Percentiles rank a stretch among this genome's conserved stretches.
Conservation (phyloP, 2,113 vertebrate genomes). For the Candoia aspera region DNA sequence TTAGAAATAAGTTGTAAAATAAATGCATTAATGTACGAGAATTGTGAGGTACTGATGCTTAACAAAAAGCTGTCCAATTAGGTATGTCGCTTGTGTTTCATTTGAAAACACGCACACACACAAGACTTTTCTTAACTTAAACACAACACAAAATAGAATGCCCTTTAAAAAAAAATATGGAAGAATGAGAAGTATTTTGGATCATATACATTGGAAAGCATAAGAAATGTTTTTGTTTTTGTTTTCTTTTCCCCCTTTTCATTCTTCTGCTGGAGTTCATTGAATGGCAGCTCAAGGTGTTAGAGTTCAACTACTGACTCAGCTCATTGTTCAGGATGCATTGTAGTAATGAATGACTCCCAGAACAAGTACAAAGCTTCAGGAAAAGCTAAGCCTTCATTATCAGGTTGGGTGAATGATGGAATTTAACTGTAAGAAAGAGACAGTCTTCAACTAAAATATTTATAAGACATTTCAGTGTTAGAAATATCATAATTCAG, state of each 20-base stretch:
- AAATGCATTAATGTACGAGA: constrained; percentile 4
- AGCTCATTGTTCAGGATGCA: not conserved
- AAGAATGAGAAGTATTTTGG: not conserved
- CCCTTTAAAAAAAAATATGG: not conserved
- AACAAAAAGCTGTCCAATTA: constrained; percentile 16
- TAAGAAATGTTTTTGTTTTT: not conserved
- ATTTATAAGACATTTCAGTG: not conserved
- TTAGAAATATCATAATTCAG: not conserved
- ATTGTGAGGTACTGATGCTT: not conserved
- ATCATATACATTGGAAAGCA: not conserved
- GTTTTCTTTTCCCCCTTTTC: not conserved
- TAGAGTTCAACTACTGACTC: not conserved
- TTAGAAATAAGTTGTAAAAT: constrained; percentile 15
- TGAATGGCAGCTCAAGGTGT: not conserved
- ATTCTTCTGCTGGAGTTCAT: not conserved
- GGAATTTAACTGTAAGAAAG: not conserved
- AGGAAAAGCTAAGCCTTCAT: not conserved
- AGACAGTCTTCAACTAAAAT: not conserved
- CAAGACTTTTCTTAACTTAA: not conserved
- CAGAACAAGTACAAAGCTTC: not conserved
- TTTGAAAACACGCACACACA: not conserved
- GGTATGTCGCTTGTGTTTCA: not conserved
- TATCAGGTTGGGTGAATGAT: not conserved
- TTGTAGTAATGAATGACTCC: not conserved
- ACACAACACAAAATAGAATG: not conserved